Evolutionary conservation across 2,113 vertebrate species (phyloP).

Genomic region (Sander lucioperca): DNA sequence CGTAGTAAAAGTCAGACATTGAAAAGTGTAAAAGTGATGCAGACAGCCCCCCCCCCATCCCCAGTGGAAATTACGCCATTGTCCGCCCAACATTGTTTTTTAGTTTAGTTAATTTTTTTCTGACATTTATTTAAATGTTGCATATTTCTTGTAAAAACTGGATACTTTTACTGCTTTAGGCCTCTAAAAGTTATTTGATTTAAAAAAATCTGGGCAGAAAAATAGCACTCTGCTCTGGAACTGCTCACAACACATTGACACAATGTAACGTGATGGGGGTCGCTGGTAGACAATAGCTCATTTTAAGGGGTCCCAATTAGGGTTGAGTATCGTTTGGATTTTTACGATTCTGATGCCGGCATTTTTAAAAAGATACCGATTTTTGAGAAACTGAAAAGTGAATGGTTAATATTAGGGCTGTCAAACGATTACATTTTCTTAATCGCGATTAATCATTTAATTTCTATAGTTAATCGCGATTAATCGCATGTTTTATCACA

Average conservation of each 20-base stretch:
- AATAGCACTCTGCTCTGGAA: neutral
- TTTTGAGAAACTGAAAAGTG: too few species aligned
- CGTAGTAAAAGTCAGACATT: neutral
- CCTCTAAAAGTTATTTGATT: conserved; percentile 13
- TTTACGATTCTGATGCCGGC: too few species aligned
- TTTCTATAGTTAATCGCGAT: too few species aligned
- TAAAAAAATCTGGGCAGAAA: neutral
- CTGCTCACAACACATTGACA: neutral
- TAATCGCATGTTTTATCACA: too few species aligned
- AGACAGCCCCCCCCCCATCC: neutral
- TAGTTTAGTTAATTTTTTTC: conserved; percentile 3
- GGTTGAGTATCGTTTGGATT: too few species aligned
- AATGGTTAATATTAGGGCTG: too few species aligned
- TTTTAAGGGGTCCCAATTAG: neutral
- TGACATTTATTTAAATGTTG: conserved; percentile 23
- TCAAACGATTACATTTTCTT: too few species aligned
- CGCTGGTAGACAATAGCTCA: neutral
- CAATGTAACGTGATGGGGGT: conserved; percentile 1
- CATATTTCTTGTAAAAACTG: conserved; percentile 29
- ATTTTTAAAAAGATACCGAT: too few species aligned
- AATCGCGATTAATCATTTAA: too few species aligned
- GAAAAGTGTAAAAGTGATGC: neutral
- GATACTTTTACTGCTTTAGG: conserved; percentile 11
- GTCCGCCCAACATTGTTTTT: neutral
- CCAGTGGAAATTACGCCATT: neutral